Conservation (phyloP, 2,888 invertebrate species). For the Drosophila recens region DNA sequence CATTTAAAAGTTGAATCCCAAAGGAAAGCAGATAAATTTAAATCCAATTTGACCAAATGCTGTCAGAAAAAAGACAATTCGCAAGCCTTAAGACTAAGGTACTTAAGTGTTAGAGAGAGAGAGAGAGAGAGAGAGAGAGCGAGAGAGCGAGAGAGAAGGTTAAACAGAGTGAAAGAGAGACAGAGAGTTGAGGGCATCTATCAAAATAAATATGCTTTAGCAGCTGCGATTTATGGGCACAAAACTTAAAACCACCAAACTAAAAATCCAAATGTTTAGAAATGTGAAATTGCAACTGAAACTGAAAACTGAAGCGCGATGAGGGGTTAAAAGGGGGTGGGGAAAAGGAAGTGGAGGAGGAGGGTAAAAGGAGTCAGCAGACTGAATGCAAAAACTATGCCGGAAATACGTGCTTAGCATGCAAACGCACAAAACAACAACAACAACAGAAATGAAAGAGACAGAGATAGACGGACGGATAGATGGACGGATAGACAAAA, state of each 20-base stretch:
- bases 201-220: slow-evolving; percentile 52
- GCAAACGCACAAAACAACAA: slow-evolving; percentile 58
- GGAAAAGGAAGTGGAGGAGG: neutral
- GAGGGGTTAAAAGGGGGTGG: neutral
- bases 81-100: slow-evolving; percentile 15
- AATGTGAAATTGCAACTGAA: slow-evolving; percentile 50
- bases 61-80: slow-evolving; percentile 24
- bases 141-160: neutral
- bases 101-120: neutral
- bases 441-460: slow-evolving; percentile 36
- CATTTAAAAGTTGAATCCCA: neutral
- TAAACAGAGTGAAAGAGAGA: neutral
- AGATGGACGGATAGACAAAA: slow-evolving; percentile 15
- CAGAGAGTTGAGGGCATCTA: slow-evolving; percentile 26
- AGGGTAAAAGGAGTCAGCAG: neutral
- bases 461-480: slow-evolving; percentile 16
- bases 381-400: slow-evolving; percentile 74
- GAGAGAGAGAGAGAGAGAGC: neutral
- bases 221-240: slow-evolving; percentile 54
- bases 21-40: slow-evolving; percentile 31
- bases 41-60: slow-evolving; percentile 50
- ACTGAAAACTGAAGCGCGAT: neutral
- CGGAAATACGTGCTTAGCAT: slow-evolving; percentile 77
- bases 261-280: slow-evolving; percentile 53
- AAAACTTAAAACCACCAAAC: slow-evolving; percentile 63